Evolutionary conservation across 2,888 invertebrate genomes (phyloP).

Genomic region (Periphyllus acericola): DNA sequence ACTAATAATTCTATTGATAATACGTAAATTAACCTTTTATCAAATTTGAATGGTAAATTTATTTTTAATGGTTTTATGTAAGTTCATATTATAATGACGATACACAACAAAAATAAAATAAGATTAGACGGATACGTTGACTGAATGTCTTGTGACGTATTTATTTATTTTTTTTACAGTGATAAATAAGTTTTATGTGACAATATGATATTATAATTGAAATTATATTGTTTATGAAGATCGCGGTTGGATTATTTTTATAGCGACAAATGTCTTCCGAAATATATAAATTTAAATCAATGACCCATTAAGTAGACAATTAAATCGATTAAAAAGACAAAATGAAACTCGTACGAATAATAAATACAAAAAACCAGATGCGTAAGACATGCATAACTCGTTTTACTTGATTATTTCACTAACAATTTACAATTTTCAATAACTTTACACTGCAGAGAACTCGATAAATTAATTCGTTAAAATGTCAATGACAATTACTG

Average conservation of each 20-base stretch:
- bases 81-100: neutral
- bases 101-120: neutral
- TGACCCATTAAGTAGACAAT: constrained; percentile 2
- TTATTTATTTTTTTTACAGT: neutral
- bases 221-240: neutral
- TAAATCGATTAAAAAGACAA: constrained; percentile 25
- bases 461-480: neutral
- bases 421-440: neutral
- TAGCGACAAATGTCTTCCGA: neutral
- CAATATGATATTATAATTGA: neutral
- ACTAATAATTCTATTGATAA: neutral
- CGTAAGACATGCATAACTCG: neutral
- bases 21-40: neutral
- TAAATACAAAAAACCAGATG: neutral
- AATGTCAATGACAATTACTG: neutral
- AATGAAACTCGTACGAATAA: neutral
- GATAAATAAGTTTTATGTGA: neutral
- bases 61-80: neutral
- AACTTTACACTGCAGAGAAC: neutral
- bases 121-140: neutral
- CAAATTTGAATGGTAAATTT: neutral
- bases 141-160: neutral
- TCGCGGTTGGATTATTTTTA: constrained; percentile 27
- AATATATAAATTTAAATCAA: constrained; percentile 29
- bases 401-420: constrained; percentile 11